These are phyloP conservation scores for Patella caerulea DNA, from an alignment of 2,888 invertebrate species.

Conservation along the genomic window DNA sequence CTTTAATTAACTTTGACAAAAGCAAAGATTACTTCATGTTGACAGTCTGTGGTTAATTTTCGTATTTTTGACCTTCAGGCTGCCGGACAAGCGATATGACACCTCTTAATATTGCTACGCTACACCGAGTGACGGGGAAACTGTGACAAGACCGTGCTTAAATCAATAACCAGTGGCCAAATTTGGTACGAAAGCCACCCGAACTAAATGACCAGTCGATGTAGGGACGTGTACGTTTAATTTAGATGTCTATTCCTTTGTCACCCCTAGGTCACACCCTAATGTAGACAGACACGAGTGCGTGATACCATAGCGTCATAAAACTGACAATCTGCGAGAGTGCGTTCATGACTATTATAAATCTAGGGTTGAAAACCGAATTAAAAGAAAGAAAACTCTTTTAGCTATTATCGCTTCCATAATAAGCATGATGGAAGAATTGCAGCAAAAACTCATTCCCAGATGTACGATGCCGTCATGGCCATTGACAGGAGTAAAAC, in stretches of 20 bases:
- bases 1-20: neutral
- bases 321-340: no score
- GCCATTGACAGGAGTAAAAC: neutral
- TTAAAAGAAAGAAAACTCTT: neutral
- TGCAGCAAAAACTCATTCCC: neutral
- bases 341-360: no score
- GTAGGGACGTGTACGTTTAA: neutral
- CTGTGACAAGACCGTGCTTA: neutral
- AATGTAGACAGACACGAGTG: neutral
- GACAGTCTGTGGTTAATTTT: constrained; percentile 15
- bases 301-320: no score
- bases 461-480: neutral
- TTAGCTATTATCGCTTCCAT: neutral
- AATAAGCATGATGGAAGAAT: neutral
- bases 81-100: neutral
- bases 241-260: neutral
- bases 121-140: no score
- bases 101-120: constrained; percentile 18
- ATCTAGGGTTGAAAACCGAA: no score
- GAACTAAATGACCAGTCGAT: neutral
- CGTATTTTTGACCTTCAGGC: constrained; percentile 13
- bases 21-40: neutral
- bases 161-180: neutral
- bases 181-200: neutral
- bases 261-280: neutral